Percentiles rank a stretch among this genome's conserved stretches.
Evolutionary conservation across 2,797 vertebrate genomes (phyloP).

Genomic region (Enteromius argenteus): DNA sequence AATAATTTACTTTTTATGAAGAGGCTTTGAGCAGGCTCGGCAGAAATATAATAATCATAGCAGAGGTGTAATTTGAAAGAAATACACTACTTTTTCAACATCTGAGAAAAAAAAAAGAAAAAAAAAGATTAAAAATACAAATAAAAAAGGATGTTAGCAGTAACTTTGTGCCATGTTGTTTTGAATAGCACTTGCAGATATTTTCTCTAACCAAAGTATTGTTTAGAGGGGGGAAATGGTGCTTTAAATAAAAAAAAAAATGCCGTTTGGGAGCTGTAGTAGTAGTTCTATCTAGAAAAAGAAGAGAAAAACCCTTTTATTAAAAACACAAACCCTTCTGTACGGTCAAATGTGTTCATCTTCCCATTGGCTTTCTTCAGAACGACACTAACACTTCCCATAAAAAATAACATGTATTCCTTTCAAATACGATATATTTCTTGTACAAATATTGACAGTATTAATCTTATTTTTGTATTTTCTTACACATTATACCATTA

Average conservation of each 20-base stretch:
- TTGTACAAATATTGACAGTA: conserved; percentile 99
- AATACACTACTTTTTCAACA: conserved; percentile 83
- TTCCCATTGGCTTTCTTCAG: conserved; percentile 82
- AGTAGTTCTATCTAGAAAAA: conserved; percentile 29
- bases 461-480: conserved; percentile 99
- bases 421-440: conserved; percentile 94
- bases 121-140: conserved; percentile 7
- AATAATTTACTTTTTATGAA: conserved; percentile 85
- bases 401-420: conserved; percentile 74
- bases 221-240: conserved; percentile 85
- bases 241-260: conserved; percentile 77
- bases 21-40: conserved; percentile 96
- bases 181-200: conserved; percentile 87
- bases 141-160: conserved; percentile 77
- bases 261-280: conserved; percentile 69
- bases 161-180: conserved; percentile 92
- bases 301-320: not conserved
- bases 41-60: conserved; percentile 86
- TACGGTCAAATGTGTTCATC: conserved; percentile 82
- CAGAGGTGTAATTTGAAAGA: conserved; percentile 84
- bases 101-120: conserved; percentile 74
- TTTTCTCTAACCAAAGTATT: conserved; percentile 93
- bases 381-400: conserved; percentile 85
- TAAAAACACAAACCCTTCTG: conserved; percentile 82
- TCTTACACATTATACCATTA: conserved; percentile 98